phyloP scores from a whole-genome alignment of 2,113 vertebrate genomes.

The Myocastor coypus region DNA sequence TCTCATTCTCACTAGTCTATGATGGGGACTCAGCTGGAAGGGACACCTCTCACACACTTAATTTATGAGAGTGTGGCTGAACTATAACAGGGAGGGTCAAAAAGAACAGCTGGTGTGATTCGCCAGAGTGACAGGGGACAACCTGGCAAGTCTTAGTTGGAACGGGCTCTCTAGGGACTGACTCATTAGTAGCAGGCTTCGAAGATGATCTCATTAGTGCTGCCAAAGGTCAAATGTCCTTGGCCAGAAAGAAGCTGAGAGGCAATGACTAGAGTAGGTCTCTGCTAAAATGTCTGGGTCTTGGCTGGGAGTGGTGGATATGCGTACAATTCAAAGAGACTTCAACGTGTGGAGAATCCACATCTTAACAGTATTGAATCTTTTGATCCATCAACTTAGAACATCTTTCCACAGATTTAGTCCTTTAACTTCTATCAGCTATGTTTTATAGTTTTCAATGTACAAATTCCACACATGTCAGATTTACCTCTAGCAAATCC shows the following conservation, averaged over 20 bases:
- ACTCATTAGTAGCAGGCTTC: background rate
- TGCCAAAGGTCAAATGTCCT: slow-evolving; percentile 11
- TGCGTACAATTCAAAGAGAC: background rate
- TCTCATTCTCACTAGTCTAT: background rate
- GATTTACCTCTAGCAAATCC: background rate
- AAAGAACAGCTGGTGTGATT: background rate
- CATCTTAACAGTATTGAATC: background rate
- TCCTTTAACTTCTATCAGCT: background rate
- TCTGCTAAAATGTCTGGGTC: background rate
- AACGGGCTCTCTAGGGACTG: background rate
- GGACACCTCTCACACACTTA: background rate
- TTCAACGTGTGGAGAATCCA: background rate
- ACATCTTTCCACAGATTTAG: background rate
- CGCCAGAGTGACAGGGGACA: background rate
- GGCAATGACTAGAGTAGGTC: background rate
- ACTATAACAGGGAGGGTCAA: background rate
- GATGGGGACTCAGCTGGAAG: background rate
- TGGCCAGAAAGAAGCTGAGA: background rate
- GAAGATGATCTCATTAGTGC: background rate
- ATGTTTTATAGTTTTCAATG: background rate
- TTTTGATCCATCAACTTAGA: background rate
- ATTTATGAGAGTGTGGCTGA: background rate
- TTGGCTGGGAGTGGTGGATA: background rate
- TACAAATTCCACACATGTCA: background rate
- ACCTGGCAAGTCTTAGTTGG: background rate